phyloP scores from a whole-genome alignment of 1,140 invertebrate species.

The Panulirus ornatus region DNA sequence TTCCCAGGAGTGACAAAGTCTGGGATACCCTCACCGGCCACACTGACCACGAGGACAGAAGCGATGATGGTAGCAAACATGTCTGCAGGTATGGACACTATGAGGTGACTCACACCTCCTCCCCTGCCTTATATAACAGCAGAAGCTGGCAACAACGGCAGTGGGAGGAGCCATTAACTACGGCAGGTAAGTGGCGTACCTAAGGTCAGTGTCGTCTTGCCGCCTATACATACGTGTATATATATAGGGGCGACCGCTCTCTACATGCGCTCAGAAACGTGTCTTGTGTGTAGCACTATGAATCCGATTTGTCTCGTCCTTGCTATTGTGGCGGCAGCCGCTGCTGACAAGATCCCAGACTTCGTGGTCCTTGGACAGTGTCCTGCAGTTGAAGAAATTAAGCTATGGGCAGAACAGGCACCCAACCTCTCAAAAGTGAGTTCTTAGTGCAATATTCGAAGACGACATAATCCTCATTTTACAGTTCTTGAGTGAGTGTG shows the following conservation, averaged over 20 bases:
- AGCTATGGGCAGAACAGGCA: background rate
- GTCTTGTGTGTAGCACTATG: background rate
- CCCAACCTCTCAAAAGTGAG: constrained; percentile 23
- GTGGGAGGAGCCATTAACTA: too few species aligned
- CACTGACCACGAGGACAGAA: background rate
- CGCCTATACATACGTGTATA: too few species aligned
- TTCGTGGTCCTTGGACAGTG: constrained; percentile 32
- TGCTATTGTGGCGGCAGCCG: background rate
- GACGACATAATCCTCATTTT: too few species aligned
- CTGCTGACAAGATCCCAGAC: constrained; percentile 43
- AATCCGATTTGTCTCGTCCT: background rate
- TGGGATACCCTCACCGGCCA: constrained; percentile 7
- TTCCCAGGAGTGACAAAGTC: constrained; percentile 7
- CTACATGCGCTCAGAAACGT: background rate
- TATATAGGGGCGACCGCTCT: background rate
- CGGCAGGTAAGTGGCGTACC: too few species aligned
- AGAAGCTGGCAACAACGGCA: too few species aligned
- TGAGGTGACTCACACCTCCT: background rate
- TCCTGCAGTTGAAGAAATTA: background rate
- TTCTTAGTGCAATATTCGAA: too few species aligned
- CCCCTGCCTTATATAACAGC: background rate
- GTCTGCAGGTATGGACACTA: background rate
- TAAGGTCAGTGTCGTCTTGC: too few species aligned
- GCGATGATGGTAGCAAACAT: background rate
- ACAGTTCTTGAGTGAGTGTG: too few species aligned